Evolutionary conservation across 2,113 vertebrate species (phyloP).

Genomic region (Willisornis vidua): DNA sequence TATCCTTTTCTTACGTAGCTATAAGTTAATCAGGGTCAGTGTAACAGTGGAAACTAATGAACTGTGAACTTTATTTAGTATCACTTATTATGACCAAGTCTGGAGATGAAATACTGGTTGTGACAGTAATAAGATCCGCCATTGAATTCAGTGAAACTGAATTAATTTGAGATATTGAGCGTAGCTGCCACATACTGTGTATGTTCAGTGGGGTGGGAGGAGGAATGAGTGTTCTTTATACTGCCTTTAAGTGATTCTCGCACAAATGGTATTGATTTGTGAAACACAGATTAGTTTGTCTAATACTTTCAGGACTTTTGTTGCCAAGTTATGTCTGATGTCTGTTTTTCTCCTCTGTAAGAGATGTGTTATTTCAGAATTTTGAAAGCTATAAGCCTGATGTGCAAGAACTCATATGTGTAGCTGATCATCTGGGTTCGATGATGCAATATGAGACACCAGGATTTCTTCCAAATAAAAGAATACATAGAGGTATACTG

Average conservation of each 20-base stretch:
- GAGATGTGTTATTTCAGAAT: slow-evolving; percentile 93
- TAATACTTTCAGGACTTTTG: neutral
- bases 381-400: slow-evolving; percentile 91
- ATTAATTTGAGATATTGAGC: neutral
- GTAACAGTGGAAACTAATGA: neutral
- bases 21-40: neutral
- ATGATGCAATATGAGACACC: slow-evolving; percentile 97
- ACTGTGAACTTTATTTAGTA: neutral
- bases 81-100: neutral
- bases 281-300: neutral
- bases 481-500: slow-evolving; percentile 92
- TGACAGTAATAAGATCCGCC: neutral
- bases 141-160: neutral
- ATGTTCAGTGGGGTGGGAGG: neutral
- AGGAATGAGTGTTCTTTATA: neutral
- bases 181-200: neutral
- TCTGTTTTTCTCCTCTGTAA: slow-evolving; percentile 59
- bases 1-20: neutral
- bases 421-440: slow-evolving; percentile 91
- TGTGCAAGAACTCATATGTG: slow-evolving; percentile 92
- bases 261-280: neutral
- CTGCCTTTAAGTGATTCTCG: neutral
- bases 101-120: neutral
- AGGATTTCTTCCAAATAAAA: slow-evolving; percentile 94
- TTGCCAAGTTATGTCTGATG: slow-evolving; percentile 24